Evolutionary conservation across 2,113 vertebrate species (phyloP), one percentile per base, ranked within the genome.

Genomic region (Pteruthius melanotis): DNA sequence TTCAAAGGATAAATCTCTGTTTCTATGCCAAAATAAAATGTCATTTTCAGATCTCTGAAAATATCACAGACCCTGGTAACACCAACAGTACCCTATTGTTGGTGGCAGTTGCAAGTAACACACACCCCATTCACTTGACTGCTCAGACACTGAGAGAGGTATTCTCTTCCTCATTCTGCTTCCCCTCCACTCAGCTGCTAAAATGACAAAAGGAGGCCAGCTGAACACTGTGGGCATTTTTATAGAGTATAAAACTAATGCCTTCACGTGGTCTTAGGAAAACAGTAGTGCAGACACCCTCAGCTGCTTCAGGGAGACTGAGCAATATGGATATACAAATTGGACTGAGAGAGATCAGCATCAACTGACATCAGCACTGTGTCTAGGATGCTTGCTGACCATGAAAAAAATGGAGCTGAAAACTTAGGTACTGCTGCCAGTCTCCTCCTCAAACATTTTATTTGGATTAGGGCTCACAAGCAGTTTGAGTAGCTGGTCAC

Each of bases 1-100:
- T 60, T 79, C 20, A 76, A 65, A 69, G 42, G 9, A 91, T 79
- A 31, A 44, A 70, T 82, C 89, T 79, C 70, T 91, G 66, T 50
- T 89, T 45, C 65, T 69, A 86, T 45, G 74, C 84, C 72, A 84
- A 95, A 95, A 95, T 39, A 72, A 84, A 89, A 87, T 61, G 53
- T 75, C 35, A 4, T 78, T 71, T 94, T 82, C 89, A 80, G 50
- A 39, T 49, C 56, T 90, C 81, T 79, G 81, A 83, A 95, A 94
- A 85, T 89, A 91, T 39, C 85, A 24, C 83, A 90, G 83, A 54
- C 53, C n/a, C n/a, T 7, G 5, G 87, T 85, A 65, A 79, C 50
- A 61, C 27, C 70, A 87, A 93, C 94, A 95, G 74, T 89, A 30
- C 78, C n/a, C 71, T 59, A 77, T 90, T 96, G 94, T 92, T 94